Base-by-base conservation (phyloP, 2,888 invertebrate genomes). In the Atethmia centrago region DNA sequence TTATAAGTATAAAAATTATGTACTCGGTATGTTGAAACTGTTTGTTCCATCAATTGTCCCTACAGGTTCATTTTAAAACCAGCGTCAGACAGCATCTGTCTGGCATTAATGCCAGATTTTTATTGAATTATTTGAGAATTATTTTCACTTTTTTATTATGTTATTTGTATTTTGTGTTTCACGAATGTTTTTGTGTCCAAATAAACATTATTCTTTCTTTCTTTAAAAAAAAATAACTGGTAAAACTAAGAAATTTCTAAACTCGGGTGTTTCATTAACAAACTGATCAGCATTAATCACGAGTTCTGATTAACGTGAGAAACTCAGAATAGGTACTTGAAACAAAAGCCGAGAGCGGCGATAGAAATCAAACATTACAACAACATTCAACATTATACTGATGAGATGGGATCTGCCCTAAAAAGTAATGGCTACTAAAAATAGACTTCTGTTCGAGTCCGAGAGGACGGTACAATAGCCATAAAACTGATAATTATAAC, bases 391-490 rank as follows among this genome's bases (percentile, higher is more conserved):
- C 51, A 61, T 58, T 25, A 64, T 68, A 55, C 61, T 75, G 51
- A 80, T 69, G 55, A 40, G 64, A 76, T 76, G 25, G 8, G 64
- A 66, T 56, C 69, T 68, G 64, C 67, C 67, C 71, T 79, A 71
- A 76, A 82, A 69, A 70, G 73, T 83, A 85, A 83, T 83, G 59
- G 68, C 31, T 28, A 66, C 79, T 83, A 73, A 83, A 85, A 81
- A 85, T 85, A 85, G 65, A 71, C 65, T 70, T 47, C 71, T 72
- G 66, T 72, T 78, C 62, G 21, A 56, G 56, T 72, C 45, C 40
- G 65, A 63, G 61, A 65, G 7, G 51, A 71, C 40, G 55, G 16
- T 61, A 68, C 40, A 80, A 59, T 55, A 55, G 65, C 79, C 62
- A 78, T 73, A 61, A 74, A 80, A 76, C 70, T 78, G 69, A 83